Percentiles rank a stretch among this genome's conserved stretches.
Evolutionary conservation across 2,113 vertebrate species (phyloP).

Genomic region (Chinchilla lanigera): DNA sequence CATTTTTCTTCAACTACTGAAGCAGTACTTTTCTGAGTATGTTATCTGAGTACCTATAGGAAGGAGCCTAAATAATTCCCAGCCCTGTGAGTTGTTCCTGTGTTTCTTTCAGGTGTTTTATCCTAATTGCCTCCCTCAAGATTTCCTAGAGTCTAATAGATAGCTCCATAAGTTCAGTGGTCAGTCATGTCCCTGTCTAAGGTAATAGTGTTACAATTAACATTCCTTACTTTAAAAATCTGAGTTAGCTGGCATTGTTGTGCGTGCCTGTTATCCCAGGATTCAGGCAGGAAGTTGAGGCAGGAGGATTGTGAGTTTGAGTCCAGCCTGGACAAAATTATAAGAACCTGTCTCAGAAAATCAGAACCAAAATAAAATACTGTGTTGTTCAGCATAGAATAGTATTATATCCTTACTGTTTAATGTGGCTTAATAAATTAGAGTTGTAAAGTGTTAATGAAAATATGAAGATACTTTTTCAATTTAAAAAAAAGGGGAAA

Average conservation of each 20-base stretch:
- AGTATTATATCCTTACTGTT: background rate
- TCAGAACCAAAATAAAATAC: background rate
- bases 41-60: background rate
- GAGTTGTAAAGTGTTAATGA: background rate
- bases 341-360: background rate
- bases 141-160: background rate
- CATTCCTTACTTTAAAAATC: background rate
- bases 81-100: background rate
- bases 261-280: background rate
- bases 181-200: background rate
- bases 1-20: background rate
- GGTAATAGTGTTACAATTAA: background rate
- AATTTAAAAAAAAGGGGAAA: background rate
- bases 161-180: background rate
- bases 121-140: background rate
- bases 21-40: background rate
- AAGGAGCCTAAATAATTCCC: background rate
- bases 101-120: background rate
- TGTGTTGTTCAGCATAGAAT: background rate
- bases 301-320: background rate
- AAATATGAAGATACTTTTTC: background rate
- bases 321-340: background rate
- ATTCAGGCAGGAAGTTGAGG: background rate
- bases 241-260: background rate
- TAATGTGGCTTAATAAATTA: conserved; percentile 18